phyloP scores from a whole-genome alignment of 2,888 invertebrate species.

The Carcina quercana region DNA sequence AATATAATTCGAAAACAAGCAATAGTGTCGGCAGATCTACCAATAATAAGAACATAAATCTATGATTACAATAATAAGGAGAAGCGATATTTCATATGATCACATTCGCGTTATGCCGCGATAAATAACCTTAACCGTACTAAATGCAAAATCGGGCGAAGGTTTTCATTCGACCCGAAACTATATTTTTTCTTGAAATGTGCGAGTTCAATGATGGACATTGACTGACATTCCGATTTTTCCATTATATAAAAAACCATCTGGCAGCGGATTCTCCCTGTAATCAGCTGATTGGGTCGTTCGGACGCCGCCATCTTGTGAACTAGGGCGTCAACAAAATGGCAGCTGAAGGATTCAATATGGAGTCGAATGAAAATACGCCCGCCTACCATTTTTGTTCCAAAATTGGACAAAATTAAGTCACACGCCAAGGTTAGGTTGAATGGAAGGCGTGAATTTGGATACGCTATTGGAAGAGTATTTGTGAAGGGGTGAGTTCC shows the following conservation, averaged over 20 bases:
- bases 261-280: conserved; percentile 44
- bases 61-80: conserved; percentile 47
- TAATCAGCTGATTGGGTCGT: conserved; percentile 61
- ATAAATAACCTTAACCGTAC: conserved; percentile 43
- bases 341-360: conserved; percentile 35
- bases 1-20: conserved; percentile 44
- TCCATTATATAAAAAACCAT: conserved; percentile 39
- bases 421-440: conserved; percentile 29
- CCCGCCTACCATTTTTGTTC: conserved; percentile 29
- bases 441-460: conserved; percentile 15
- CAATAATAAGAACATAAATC: conserved; percentile 40
- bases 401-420: conserved; percentile 33
- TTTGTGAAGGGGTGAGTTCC: conserved; percentile 33
- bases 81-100: conserved; percentile 55
- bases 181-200: conserved; percentile 51
- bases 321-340: conserved; percentile 25
- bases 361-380: conserved; percentile 35
- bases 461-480: conserved; percentile 42
- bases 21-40: conserved; percentile 56
- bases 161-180: conserved; percentile 32
- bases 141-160: conserved; percentile 44
- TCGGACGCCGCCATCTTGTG: conserved; percentile 48
- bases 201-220: conserved; percentile 48
- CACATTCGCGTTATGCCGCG: conserved; percentile 51
- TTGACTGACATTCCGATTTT: conserved; percentile 58